Evolutionary conservation across 1,140 invertebrate species (phyloP).

Genomic region (Drosophila burlai): DNA sequence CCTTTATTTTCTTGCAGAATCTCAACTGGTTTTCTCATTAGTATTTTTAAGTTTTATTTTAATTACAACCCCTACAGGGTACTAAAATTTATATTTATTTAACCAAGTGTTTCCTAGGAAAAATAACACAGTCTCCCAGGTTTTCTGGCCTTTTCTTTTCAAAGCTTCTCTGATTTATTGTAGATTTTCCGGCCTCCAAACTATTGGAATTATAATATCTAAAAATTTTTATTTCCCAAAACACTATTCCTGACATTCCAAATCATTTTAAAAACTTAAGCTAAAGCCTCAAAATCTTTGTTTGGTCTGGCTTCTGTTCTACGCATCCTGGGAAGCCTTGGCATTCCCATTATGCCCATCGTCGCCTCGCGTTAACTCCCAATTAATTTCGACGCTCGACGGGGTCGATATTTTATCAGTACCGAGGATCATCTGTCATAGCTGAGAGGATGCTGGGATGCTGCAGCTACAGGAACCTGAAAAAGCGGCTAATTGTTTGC

Average conservation of each 20-base stretch:
- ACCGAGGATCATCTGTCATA: slow-evolving; percentile 36
- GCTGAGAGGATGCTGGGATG: slow-evolving; percentile 7
- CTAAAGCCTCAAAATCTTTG: neutral
- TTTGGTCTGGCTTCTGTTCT: slow-evolving; percentile 35
- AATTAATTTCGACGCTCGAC: slow-evolving; percentile 57
- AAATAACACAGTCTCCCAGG: neutral
- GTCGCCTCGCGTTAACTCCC: slow-evolving; percentile 44
- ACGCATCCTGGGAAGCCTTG: slow-evolving; percentile 15
- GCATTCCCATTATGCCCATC: slow-evolving; percentile 26
- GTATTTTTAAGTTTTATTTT: neutral
- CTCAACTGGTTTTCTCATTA: neutral
- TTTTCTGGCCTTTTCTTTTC: neutral
- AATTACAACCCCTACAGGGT: neutral
- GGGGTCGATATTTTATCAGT: slow-evolving; percentile 35
- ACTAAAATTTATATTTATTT: neutral
- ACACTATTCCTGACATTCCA: too few relatives aligned
- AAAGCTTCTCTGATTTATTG: too few relatives aligned
- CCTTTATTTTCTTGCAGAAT: neutral
- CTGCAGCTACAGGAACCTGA: neutral
- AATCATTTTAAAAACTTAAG: neutral
- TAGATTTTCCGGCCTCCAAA: neutral
- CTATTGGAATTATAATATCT: too few relatives aligned
- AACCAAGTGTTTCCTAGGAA: neutral
- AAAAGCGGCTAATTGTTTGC: slow-evolving; percentile 65
- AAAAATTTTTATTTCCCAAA: neutral